Conservation (phyloP, 2,113 vertebrate genomes). For the Talpa occidentalis region DNA sequence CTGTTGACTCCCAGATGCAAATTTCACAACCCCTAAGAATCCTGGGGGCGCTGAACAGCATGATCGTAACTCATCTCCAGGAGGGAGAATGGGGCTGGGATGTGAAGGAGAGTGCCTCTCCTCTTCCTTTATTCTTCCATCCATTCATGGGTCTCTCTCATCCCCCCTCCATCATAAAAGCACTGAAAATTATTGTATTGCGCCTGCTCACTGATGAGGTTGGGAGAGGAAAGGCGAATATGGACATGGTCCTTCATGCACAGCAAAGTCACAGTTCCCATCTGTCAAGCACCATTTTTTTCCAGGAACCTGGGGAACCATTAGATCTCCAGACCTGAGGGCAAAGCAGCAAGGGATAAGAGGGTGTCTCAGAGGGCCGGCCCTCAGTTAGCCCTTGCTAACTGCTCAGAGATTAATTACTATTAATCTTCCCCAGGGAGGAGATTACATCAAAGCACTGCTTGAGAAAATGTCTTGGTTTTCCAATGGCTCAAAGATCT, state of each 20-base stretch:
- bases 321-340: not conserved
- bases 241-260: not conserved
- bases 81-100: not conserved
- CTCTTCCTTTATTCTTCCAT: not conserved
- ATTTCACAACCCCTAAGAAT: not conserved
- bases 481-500: not conserved
- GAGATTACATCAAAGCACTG: not conserved
- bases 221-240: not conserved
- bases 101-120: not conserved
- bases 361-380: not conserved
- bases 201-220: not conserved
- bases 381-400: not conserved
- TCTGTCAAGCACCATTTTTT: not conserved
- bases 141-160: not conserved
- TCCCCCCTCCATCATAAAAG: not conserved
- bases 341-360: not conserved
- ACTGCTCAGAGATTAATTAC: not conserved
- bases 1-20: not conserved
- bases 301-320: not conserved
- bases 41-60: not conserved
- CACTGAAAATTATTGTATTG: not conserved
- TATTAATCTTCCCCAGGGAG: not conserved
- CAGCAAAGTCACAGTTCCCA: not conserved
- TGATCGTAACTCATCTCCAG: not conserved
- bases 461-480: constrained; percentile 36